Percentiles rank a stretch among this genome's conserved stretches.
Conservation (phyloP, 37 sponge, comb jelly and placozoan species). For the Geodia barretti region DNA sequence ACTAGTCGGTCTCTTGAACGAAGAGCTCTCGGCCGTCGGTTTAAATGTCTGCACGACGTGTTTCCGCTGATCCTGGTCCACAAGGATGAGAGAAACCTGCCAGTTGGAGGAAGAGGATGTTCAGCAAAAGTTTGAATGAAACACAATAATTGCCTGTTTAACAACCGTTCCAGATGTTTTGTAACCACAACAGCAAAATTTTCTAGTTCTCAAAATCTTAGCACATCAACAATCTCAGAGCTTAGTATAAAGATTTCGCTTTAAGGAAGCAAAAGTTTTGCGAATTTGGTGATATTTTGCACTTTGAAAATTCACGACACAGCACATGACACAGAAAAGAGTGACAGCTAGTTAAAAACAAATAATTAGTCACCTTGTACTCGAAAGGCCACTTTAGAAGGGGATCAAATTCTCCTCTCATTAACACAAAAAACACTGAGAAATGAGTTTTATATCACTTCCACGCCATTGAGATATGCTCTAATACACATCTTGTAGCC, state of each 20-base stretch:
- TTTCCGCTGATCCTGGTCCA: background rate
- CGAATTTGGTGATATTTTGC: no score
- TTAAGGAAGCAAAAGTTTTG: no score
- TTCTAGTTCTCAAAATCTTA: no score
- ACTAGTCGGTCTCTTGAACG: conserved; percentile 36
- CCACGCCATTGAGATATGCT: conserved; percentile 78
- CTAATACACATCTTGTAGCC: conserved; percentile 82
- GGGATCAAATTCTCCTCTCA: conserved; percentile 78
- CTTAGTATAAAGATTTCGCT: no score
- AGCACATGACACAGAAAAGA: no score
- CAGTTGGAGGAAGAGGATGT: no score
- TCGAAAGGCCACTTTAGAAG: conserved; percentile 79
- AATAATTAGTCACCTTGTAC: conserved; percentile 56
- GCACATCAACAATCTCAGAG: no score
- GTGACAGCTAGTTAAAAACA: conserved; percentile 57
- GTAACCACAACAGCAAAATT: no score
- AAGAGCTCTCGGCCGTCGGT: background rate
- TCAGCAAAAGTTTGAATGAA: no score
- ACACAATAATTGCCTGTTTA: no score
- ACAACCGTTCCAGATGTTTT: no score
- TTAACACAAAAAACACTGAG: conserved; percentile 69
- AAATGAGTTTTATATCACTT: conserved; percentile 46
- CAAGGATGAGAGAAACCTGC: background rate
- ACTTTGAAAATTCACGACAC: no score
- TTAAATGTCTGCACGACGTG: background rate